These are phyloP conservation scores for Ageneiosus marmoratus DNA, from an alignment of 2,113 vertebrate genomes.

Conservation along the genomic window DNA sequence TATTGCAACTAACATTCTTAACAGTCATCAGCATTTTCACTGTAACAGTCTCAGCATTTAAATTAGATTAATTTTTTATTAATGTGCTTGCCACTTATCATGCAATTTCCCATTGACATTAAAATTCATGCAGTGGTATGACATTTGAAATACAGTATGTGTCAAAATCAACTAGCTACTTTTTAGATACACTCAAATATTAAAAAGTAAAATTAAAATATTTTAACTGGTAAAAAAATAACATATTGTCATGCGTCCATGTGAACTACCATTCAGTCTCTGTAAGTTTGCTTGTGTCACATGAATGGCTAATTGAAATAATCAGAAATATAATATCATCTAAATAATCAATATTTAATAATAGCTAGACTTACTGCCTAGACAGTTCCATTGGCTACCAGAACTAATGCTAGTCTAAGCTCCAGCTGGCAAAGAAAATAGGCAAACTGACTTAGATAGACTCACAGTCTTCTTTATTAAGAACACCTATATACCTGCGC, in stretches of 20 bases:
- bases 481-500: too few species aligned
- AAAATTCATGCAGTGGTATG: background rate
- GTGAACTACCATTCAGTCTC: background rate
- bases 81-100: background rate
- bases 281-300: background rate
- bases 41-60: background rate
- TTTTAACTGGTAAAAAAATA: background rate
- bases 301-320: background rate
- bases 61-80: background rate
- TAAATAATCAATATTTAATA: background rate
- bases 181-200: background rate
- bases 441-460: background rate
- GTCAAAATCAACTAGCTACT: background rate
- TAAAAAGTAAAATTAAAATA: background rate
- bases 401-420: background rate
- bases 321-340: background rate
- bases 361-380: background rate
- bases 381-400: background rate
- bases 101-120: background rate
- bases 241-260: background rate
- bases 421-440: background rate
- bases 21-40: background rate
- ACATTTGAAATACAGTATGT: background rate
- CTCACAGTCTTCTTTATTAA: too few species aligned
- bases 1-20: background rate